Conservation (phyloP, 2,113 vertebrate species). For the Amphiprion ocellaris region DNA sequence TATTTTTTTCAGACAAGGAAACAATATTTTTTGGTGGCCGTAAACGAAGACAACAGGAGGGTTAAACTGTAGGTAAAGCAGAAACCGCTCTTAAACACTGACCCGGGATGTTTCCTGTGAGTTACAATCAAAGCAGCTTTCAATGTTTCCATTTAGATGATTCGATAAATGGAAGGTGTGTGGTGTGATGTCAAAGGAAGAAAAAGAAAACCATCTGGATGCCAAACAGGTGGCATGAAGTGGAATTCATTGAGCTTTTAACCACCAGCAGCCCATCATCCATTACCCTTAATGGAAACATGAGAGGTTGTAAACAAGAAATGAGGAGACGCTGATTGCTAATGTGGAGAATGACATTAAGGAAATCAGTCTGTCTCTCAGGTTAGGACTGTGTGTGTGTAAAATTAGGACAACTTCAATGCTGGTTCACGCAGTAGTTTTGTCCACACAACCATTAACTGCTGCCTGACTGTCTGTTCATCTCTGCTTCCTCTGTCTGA, state of each 20-base stretch:
- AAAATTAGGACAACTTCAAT: background rate
- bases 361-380: background rate
- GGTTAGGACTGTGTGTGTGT: too few species aligned
- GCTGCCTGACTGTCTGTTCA: conserved; percentile 51
- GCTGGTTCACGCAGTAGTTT: background rate
- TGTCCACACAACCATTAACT: conserved; percentile 1
- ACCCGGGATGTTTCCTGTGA: too few species aligned
- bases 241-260: background rate
- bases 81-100: background rate
- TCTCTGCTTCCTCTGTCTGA: conserved; percentile 49
- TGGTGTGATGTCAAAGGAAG: background rate
- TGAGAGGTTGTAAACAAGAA: too few species aligned
- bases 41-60: too few species aligned
- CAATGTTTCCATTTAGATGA: conserved; percentile 1
- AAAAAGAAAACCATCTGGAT: background rate
- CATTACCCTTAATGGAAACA: too few species aligned
- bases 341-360: conserved; percentile 8
- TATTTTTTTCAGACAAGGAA: too few species aligned
- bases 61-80: too few species aligned
- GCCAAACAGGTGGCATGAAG: background rate
- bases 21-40: too few species aligned
- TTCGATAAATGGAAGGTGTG: background rate
- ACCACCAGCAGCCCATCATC: conserved; percentile 2
- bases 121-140: background rate
- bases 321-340: too few species aligned